Base-by-base conservation (phyloP, 2,797 vertebrate species). In the Poeciliopsis presidionis region DNA sequence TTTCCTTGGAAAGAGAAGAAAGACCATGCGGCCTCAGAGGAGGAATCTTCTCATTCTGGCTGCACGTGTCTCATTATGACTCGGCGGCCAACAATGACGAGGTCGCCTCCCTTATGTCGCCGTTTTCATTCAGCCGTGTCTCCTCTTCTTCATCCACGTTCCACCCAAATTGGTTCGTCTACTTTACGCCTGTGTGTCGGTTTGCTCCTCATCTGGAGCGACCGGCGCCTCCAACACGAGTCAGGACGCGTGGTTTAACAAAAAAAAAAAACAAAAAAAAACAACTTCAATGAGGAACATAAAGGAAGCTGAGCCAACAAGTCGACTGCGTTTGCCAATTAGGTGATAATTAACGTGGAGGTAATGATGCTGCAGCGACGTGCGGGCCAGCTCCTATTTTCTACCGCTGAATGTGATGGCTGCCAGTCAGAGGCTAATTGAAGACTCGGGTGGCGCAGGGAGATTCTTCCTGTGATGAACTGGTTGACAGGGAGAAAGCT, bases 51-150 rank as follows among this genome's bases (percentile, higher is more conserved):
- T 77, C 89, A 88, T 90, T 94, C 85, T 85, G 93, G 95, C 94
- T 93, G 93, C 96, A 96, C 91, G 94, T 94, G 96, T 96, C 97
- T 98, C 97, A 98, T 98, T 98, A 97, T 53, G 81, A 94, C 93
- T 93, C 88, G 86, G 81, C 81, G 87, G 84, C 72, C 55, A 22
- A 94, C 93, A 93, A 94, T 89, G 87, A 93, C 83, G 8, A 84
- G 90, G 91, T 90, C 86, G 81, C 91, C 87, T 90, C 88, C 87
- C 89, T 91, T 87, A 59, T 88, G 90, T 89, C 85, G 81, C 77
- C 84, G 72, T 89, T 25, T 90, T 92, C 90, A 87, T 92, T 91
- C 85, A 72, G 77, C 87, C 67, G 5, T 46, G 82, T 82, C 84
- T 85, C 85, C 72, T 84, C 74, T 77, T 85, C 85, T 78, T 77